Conservation (phyloP, 2,113 vertebrate species). For the Salvator merianae region DNA sequence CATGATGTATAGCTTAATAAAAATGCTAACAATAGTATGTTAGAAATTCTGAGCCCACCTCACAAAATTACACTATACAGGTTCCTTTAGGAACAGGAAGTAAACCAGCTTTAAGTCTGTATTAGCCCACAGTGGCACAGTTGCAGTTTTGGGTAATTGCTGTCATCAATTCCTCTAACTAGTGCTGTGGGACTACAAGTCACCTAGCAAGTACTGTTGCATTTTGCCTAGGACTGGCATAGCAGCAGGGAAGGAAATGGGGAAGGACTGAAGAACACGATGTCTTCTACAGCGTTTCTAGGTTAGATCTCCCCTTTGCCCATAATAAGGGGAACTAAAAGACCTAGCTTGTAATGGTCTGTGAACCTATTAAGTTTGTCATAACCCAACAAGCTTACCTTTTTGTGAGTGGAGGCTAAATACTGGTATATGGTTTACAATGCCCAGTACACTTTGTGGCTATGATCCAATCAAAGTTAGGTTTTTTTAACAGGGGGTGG, state of each 20-base stretch:
- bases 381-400: too few relatives aligned
- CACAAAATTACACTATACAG: constrained; percentile 1
- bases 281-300: neutral
- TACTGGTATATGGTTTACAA: too few relatives aligned
- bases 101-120: neutral
- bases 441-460: neutral
- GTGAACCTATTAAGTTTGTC: neutral
- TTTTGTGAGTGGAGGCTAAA: neutral
- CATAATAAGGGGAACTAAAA: neutral
- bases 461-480: neutral
- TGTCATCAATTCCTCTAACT: neutral
- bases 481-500: neutral
- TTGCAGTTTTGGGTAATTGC: neutral
- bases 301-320: neutral
- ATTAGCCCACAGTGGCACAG: neutral
- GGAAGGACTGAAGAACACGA: neutral
- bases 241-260: neutral
- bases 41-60: neutral
- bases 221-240: neutral
- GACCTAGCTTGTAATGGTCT: neutral
- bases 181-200: neutral
- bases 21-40: neutral
- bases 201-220: neutral
- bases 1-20: neutral
- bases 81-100: neutral